Conservation (phyloP, 1,140 invertebrate species). For the Tetragnatha versicolor region DNA sequence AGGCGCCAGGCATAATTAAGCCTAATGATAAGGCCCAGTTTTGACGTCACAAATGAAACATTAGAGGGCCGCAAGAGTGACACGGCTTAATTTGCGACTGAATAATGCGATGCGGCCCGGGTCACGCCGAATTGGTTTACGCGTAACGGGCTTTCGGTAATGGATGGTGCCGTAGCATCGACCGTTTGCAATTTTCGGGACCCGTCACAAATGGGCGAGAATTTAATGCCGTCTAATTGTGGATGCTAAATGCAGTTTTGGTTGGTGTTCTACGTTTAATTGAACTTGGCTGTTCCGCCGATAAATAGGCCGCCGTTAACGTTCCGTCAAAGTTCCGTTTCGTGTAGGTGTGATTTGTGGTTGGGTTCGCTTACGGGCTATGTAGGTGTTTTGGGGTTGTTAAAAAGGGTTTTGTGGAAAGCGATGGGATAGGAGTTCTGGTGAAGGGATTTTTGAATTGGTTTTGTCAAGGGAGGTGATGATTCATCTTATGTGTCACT, state of each 20-base stretch:
- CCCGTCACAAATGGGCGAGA: conserved; percentile 1
- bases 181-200: conserved; percentile 39
- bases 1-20: conserved; percentile 32
- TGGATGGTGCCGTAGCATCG: conserved; percentile 24
- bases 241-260: conserved; percentile 28
- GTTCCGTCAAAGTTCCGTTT: too few species aligned
- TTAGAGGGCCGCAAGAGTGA: conserved; percentile 46
- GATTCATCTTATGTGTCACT: too few species aligned
- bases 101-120: conserved; percentile 37
- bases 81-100: conserved; percentile 47
- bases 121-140: conserved; percentile 44
- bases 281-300: conserved; percentile 1
- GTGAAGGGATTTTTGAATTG: too few species aligned
- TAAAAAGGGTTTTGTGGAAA: too few species aligned
- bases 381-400: too few species aligned
- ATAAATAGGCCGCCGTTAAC: conserved; percentile 13
- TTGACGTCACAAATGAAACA: conserved; percentile 50
- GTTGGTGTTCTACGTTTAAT: conserved; percentile 28
- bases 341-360: too few species aligned
- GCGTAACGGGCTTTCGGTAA: conserved; percentile 34
- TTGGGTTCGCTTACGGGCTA: not conserved
- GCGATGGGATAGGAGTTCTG: too few species aligned
- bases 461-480: too few species aligned
- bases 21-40: conserved; percentile 45
- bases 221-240: conserved; percentile 25